Evolutionary conservation across 2,888 invertebrate genomes (phyloP).

Genomic region (Nomada flava): DNA sequence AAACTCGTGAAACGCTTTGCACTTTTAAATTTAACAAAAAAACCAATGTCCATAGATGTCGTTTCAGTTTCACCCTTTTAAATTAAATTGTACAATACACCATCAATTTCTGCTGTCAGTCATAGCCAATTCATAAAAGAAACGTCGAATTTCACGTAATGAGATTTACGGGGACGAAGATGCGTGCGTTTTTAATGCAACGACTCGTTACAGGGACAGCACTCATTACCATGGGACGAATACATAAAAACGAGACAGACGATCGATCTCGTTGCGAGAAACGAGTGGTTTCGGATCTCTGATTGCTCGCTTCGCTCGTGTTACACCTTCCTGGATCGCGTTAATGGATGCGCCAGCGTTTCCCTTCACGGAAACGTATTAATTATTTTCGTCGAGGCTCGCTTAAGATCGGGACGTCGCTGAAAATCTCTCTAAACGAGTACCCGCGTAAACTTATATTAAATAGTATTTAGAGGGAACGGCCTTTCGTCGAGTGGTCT

Average conservation of each 20-base stretch:
- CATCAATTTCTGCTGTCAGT: not conserved
- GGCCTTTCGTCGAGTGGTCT: not conserved
- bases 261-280: slow-evolving; percentile 44
- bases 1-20: too few relatives aligned
- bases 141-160: not conserved
- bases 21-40: too few relatives aligned
- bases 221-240: slow-evolving; percentile 44
- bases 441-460: not conserved
- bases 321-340: slow-evolving; percentile 28
- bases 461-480: not conserved
- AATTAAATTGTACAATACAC: too few relatives aligned
- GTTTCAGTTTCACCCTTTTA: too few relatives aligned
- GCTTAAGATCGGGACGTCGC: not conserved
- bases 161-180: not conserved
- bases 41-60: too few relatives aligned
- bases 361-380: slow-evolving; percentile 41
- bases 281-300: slow-evolving; percentile 45
- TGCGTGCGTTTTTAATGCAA: slow-evolving; percentile 43
- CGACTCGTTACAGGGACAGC: slow-evolving; percentile 43
- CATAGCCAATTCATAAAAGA: not conserved
- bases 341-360: slow-evolving; percentile 44
- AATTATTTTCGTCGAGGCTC: slow-evolving; percentile 32
- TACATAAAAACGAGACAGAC: slow-evolving; percentile 40
- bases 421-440: not conserved
- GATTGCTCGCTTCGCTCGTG: slow-evolving; percentile 34